phyloP scores from a whole-genome alignment of 2,113 vertebrate genomes.

The Noctilio leporinus region DNA sequence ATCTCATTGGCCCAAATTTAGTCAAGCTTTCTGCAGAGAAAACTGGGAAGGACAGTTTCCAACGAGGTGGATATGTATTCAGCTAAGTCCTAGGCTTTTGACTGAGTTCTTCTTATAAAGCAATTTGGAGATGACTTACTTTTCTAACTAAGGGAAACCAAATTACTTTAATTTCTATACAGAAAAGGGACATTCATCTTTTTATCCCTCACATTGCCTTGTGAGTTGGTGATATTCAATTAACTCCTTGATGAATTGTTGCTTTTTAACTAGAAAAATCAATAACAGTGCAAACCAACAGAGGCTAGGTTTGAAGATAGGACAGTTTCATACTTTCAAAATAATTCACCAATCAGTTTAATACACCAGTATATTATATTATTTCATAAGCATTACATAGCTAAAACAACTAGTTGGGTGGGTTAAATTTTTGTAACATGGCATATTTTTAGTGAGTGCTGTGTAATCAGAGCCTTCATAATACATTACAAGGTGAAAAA shows the following conservation, averaged over 20 bases:
- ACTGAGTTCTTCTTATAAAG: neutral
- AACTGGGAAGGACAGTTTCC: neutral
- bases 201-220: neutral
- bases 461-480: neutral
- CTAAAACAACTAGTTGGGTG: neutral
- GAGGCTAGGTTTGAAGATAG: neutral
- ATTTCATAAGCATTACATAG: neutral
- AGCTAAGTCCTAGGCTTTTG: neutral
- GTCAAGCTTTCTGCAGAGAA: neutral
- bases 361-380: neutral
- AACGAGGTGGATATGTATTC: neutral
- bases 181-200: neutral
- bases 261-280: neutral
- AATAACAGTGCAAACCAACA: neutral
- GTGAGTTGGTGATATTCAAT: neutral
- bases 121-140: neutral
- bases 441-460: neutral
- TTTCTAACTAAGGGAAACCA: neutral
- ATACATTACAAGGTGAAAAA: neutral
- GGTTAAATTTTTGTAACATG: neutral
- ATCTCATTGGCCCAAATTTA: neutral
- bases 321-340: neutral
- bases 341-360: neutral
- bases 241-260: neutral
- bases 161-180: neutral